Base-by-base conservation (phyloP, 2,888 invertebrate genomes). In the Aporophyla lueneburgensis region DNA sequence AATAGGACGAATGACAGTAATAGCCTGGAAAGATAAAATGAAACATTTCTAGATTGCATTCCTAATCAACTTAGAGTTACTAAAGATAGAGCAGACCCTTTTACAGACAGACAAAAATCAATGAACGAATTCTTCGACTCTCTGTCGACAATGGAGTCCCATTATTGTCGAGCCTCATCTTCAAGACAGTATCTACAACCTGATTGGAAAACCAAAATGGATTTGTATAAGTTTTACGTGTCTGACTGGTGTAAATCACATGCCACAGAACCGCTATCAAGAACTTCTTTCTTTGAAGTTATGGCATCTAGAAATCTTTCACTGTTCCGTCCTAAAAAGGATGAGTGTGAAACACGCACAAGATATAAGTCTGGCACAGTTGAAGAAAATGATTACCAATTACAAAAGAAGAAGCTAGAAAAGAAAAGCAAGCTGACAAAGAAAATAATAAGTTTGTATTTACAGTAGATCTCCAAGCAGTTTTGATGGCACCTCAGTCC, bases 1-100 rank as follows among this genome's bases (percentile, higher is more conserved):
- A 62, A 73, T 78, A 62, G 81, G 81, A 40, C 46, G 71, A 70
- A 79, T 80, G 76, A 70, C 76, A 70, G 75, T 80, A 27, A 43
- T 80, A 49, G 69, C 59, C 24, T 80, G 76, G 76, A 80, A 80
- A 70, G 54, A 76, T 33, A 76, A 80, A 76, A 51, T 76, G 43
- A 73, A 73, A 70, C 21, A 76, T 46, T n/a, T n/a, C n/a, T n/a
- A n/a, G 46, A 69, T 58, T 70, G 61, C 24, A 70, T 5, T 40
- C 70, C 76, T 49, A 73, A 49, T 65, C 51, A 80, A 70, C 75
- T 54, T 51, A 46, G 70, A 46, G 27, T 71, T 56, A 51, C 54
- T 27, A 61, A 71, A 51, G 58, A 68, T 27, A 74, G 46, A 62
- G 33, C 62, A 10, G 49, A 65, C 51, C 68, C 69, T 63, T 65